A percentile compares a stretch with the other conserved stretches of the same genome.
Evolutionary conservation across 2,888 invertebrate genomes (phyloP).

Genomic region (Digitonthophagus gazella): DNA sequence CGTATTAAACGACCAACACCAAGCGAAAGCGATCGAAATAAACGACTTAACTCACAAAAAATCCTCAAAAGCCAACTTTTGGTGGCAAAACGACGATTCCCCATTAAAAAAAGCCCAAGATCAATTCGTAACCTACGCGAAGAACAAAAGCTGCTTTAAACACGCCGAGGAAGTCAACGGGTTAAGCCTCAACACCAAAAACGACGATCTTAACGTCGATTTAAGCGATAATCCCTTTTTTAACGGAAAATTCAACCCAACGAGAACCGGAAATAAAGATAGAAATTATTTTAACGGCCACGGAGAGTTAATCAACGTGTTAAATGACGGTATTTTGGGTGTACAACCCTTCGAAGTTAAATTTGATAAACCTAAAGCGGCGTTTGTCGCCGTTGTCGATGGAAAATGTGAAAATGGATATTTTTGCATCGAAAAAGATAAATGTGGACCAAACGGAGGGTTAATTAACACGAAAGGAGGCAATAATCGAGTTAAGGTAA

Average conservation of each 20-base stretch:
- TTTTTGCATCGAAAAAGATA: slow-evolving; percentile 60
- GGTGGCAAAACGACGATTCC: slow-evolving; percentile 62
- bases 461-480: slow-evolving; percentile 54
- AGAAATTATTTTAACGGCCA: slow-evolving; percentile 43
- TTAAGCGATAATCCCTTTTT: slow-evolving; percentile 42
- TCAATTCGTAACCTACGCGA: slow-evolving; percentile 45
- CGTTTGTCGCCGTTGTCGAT: too few species aligned
- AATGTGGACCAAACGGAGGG: slow-evolving; percentile 60
- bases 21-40: background rate
- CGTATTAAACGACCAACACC: background rate
- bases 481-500: slow-evolving; percentile 54
- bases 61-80: slow-evolving; percentile 46
- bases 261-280: slow-evolving; percentile 34
- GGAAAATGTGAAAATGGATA: slow-evolving; percentile 56
- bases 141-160: slow-evolving; percentile 38
- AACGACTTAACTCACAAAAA: background rate
- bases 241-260: slow-evolving; percentile 32
- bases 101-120: slow-evolving; percentile 56
- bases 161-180: slow-evolving; percentile 19
- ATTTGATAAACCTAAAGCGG: slow-evolving; percentile 25
- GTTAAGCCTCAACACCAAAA: background rate
- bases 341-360: slow-evolving; percentile 44
- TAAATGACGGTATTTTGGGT: slow-evolving; percentile 47
- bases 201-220: slow-evolving; percentile 31
- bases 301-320: too few species aligned